Conservation (phyloP, 2,113 vertebrate genomes). For the Thunnus thynnus region DNA sequence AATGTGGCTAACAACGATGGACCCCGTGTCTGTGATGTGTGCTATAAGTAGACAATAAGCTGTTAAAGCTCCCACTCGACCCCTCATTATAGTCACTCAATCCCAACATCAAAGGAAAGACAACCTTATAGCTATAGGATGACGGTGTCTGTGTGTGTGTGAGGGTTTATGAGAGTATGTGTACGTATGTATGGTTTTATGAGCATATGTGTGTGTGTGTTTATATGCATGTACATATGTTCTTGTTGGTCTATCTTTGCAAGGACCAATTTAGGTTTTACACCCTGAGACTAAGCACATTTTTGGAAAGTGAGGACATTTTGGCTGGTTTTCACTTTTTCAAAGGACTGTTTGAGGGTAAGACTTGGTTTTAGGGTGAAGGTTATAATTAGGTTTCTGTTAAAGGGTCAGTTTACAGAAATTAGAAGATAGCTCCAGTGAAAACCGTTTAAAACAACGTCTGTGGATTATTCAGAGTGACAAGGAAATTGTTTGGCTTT, state of each 20-base stretch:
- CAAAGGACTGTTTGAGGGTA: conserved; percentile 37
- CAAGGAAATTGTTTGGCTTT: no score
- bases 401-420: conserved; percentile 34
- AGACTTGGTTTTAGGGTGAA: conserved; percentile 31
- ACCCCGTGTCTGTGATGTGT: conserved; percentile 53
- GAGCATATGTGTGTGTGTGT: conserved; percentile 14
- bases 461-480: no score
- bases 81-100: conserved; percentile 68
- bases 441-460: conserved; percentile 1
- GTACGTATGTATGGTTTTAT: not conserved
- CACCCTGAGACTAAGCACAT: conserved; percentile 48
- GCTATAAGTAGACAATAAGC: conserved; percentile 76
- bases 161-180: conserved; percentile 23
- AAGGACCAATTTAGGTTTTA: conserved; percentile 55
- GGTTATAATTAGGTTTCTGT: conserved; percentile 35
- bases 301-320: conserved; percentile 57
- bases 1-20: conserved; percentile 59
- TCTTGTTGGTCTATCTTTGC: conserved; percentile 48
- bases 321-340: conserved; percentile 35
- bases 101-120: conserved; percentile 71
- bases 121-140: conserved; percentile 52
- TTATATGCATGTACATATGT: conserved; percentile 34
- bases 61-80: conserved; percentile 70
- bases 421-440: not conserved
- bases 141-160: conserved; percentile 32